A percentile compares a stretch with the other conserved stretches of the same genome.
phyloP scores from a whole-genome alignment of 2,888 invertebrate species.

The Caenorhabditis japonica region DNA sequence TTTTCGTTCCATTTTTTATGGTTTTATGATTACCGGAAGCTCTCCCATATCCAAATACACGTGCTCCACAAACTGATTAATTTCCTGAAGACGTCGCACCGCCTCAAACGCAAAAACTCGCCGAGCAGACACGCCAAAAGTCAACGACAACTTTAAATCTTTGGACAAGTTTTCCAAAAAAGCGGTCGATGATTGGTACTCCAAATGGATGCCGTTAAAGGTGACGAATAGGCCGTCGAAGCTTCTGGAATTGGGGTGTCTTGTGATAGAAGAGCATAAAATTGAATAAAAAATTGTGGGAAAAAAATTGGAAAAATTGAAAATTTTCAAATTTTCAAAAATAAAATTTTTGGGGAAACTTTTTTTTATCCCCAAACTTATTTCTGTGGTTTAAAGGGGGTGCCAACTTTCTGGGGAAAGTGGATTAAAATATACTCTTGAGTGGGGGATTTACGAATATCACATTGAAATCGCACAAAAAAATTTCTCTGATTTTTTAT shows the following conservation, averaged over 20 bases:
- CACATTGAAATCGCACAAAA: too few relatives aligned
- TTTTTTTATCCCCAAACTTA: slow-evolving; percentile 1
- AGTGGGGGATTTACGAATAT: too few relatives aligned
- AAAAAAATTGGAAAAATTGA: too few relatives aligned
- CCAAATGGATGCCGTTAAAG: slow-evolving; percentile 29
- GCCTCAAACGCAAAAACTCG: slow-evolving; percentile 23
- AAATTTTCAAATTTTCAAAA: too few relatives aligned
- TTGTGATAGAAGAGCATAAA: too few relatives aligned
- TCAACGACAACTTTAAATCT: slow-evolving; percentile 6
- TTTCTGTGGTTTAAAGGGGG: too few relatives aligned
- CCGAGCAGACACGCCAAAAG: slow-evolving; percentile 20
- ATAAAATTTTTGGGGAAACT: neutral
- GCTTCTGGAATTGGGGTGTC: slow-evolving; percentile 32
- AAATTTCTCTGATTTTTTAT: too few relatives aligned
- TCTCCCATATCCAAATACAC: slow-evolving; percentile 50
- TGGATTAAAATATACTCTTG: too few relatives aligned
- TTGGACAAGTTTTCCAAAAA: slow-evolving; percentile 11
- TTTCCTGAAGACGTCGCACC: slow-evolving; percentile 18
- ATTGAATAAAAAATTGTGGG: neutral
- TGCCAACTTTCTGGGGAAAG: too few relatives aligned
- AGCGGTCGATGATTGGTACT: neutral
- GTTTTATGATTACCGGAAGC: slow-evolving; percentile 32
- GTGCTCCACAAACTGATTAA: slow-evolving; percentile 24
- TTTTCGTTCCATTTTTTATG: too few relatives aligned
- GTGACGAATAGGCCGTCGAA: slow-evolving; percentile 42